phyloP scores from a whole-genome alignment of 2,888 invertebrate species.

The Carterocephalus palaemon region DNA sequence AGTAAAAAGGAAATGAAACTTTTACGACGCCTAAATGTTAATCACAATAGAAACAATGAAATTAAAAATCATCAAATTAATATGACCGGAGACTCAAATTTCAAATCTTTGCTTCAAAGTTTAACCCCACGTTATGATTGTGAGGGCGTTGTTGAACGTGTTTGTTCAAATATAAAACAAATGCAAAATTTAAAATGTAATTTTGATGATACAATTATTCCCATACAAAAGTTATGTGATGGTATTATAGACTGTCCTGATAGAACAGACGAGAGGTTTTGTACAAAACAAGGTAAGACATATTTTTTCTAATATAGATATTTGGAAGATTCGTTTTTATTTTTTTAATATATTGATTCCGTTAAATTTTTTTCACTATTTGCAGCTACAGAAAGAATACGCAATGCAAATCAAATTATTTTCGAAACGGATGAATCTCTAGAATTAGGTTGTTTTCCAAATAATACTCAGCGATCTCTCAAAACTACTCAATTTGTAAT shows the following conservation, averaged over 20 bases:
- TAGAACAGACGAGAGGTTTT: conserved; percentile 54
- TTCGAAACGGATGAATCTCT: conserved; percentile 39
- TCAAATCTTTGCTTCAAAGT: neutral
- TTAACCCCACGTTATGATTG: conserved; percentile 19
- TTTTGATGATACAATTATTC: conserved; percentile 37
- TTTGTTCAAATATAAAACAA: conserved; percentile 45
- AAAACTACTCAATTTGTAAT: conserved; percentile 40
- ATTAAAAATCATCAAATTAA: neutral
- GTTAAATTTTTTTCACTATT: conserved; percentile 33
- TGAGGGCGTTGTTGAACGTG: conserved; percentile 31
- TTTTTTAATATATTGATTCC: neutral
- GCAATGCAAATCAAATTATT: conserved; percentile 40
- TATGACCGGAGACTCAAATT: neutral
- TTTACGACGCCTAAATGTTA: neutral
- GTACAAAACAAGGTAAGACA: conserved; percentile 47
- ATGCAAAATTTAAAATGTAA: conserved; percentile 47
- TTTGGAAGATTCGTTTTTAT: neutral
- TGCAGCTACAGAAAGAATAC: conserved; percentile 46
- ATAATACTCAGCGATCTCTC: conserved; percentile 31
- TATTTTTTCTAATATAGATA: neutral
- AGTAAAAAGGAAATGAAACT: neutral
- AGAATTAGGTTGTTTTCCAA: conserved; percentile 41
- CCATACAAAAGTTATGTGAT: conserved; percentile 52
- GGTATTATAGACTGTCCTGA: conserved; percentile 49
- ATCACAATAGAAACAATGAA: neutral